Percentiles rank a stretch among this genome's conserved stretches.
Conservation (phyloP, 2,888 invertebrate species). For the Oeneis ivallda region DNA sequence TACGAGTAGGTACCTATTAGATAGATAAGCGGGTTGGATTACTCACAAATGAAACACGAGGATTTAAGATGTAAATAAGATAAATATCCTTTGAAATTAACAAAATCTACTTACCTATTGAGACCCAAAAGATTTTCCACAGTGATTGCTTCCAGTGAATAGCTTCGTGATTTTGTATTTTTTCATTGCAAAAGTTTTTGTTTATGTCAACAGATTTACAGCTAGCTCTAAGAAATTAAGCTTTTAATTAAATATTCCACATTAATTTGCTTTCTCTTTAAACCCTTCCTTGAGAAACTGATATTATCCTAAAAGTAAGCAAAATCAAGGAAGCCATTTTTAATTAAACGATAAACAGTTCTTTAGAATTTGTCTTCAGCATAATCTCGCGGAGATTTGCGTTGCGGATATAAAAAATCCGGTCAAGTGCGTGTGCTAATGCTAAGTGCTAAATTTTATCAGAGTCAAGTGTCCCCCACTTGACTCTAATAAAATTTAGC, state of each 20-base stretch:
- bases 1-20: too few species aligned
- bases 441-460: too few species aligned
- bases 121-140: conserved; percentile 8
- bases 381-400: not conserved
- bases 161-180: conserved; percentile 24
- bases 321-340: conserved; percentile 18
- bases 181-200: conserved; percentile 19
- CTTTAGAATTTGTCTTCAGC: conserved; percentile 8
- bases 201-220: conserved; percentile 24
- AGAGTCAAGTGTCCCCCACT: too few species aligned
- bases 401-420: not conserved
- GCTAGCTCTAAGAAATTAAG: conserved; percentile 24
- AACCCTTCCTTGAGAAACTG: conserved; percentile 20
- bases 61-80: not conserved
- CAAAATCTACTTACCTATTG: not conserved
- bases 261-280: conserved; percentile 24
- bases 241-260: conserved; percentile 27
- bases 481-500: too few species aligned
- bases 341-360: conserved; percentile 26
- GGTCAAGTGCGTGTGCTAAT: too few species aligned
- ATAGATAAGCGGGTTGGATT: too few species aligned
- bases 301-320: conserved; percentile 24
- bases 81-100: not conserved
- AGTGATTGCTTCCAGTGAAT: conserved; percentile 20
- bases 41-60: too few species aligned